A percentile compares a stretch with the other conserved stretches of the same genome.
Conservation (phyloP, 2,888 invertebrate genomes). For the Parapristionchus giblindavisi region DNA sequence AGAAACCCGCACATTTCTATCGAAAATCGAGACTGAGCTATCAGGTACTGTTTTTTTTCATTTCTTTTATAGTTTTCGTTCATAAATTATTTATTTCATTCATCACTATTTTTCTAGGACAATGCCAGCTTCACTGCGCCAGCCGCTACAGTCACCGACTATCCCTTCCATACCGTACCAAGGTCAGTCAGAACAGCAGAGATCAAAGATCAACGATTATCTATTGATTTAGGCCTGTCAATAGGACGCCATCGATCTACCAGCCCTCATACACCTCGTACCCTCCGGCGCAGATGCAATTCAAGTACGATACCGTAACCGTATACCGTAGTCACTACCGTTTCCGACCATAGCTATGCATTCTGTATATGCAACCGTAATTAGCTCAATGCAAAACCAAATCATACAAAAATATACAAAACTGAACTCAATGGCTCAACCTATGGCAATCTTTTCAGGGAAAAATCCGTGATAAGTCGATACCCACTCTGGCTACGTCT, state of each 20-base stretch:
- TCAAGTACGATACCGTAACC: constrained; percentile 10
- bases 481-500: constrained; percentile 2
- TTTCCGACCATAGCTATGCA: too few relatives aligned
- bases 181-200: constrained; percentile 8
- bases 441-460: constrained; percentile 16
- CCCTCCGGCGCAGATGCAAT: constrained; percentile 61
- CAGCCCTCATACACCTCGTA: constrained; percentile 64
- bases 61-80: neutral
- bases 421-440: too few relatives aligned
- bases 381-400: too few relatives aligned
- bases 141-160: constrained; percentile 25
- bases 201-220: neutral
- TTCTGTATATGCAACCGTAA: too few relatives aligned
- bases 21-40: neutral
- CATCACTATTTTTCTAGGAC: neutral
- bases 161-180: constrained; percentile 14
- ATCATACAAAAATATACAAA: too few relatives aligned
- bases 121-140: neutral
- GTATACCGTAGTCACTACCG: too few relatives aligned
- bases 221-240: constrained; percentile 18
- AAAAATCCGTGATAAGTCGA: neutral
- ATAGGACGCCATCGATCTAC: constrained; percentile 51
- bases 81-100: neutral
- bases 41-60: neutral
- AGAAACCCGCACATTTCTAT: constrained; percentile 41